Conservation (phyloP, 2,797 vertebrate species). For the Macropus fuliginosus region DNA sequence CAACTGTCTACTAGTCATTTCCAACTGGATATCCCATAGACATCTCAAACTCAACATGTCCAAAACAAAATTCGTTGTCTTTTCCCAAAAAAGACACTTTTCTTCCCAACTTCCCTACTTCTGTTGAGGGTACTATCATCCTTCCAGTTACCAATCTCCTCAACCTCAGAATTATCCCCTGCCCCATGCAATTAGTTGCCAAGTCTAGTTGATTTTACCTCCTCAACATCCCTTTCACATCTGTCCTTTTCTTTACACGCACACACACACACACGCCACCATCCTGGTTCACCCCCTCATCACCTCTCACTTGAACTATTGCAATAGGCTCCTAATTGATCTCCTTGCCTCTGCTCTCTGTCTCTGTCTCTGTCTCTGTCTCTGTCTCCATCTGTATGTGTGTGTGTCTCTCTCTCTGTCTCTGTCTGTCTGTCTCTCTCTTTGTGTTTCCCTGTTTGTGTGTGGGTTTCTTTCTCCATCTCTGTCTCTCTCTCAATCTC, state of each 20-base stretch:
- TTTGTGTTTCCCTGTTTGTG: too few relatives aligned
- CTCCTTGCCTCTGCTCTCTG: neutral
- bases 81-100: neutral
- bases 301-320: neutral
- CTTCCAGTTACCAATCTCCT: neutral
- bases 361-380: neutral
- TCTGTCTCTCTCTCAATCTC: too few relatives aligned
- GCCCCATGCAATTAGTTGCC: neutral
- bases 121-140: neutral
- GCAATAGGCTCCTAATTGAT: neutral
- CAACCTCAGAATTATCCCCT: neutral
- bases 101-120: neutral
- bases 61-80: neutral
- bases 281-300: neutral
- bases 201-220: neutral
- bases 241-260: neutral
- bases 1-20: neutral
- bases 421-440: too few relatives aligned
- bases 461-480: too few relatives aligned
- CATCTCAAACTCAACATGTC: neutral
- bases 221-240: neutral
- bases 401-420: too few relatives aligned
- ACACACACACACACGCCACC: neutral
- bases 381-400: too few relatives aligned
- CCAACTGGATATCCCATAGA: neutral